A percentile compares a stretch with the other conserved stretches of the same genome.
Evolutionary conservation across 2,797 vertebrate species (phyloP).

Genomic region (Choloepus didactylus): DNA sequence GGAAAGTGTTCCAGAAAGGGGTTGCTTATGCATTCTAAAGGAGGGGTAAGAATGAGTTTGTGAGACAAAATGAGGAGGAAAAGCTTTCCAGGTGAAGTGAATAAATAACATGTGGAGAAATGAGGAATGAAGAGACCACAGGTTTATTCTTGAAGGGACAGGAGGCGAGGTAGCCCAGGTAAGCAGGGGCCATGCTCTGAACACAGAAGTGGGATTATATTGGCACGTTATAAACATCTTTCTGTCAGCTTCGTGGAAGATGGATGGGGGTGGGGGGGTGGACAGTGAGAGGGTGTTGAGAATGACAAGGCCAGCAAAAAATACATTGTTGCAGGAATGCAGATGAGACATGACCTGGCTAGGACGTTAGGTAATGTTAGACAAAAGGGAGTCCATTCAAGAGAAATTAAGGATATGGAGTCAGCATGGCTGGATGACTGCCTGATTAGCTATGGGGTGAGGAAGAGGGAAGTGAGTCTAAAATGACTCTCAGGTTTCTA

Average conservation of each 20-base stretch:
- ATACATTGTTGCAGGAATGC: neutral
- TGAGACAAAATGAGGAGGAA: neutral
- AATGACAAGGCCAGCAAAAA: neutral
- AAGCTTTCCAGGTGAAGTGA: neutral
- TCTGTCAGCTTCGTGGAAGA: neutral
- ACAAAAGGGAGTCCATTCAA: slow-evolving; percentile 20
- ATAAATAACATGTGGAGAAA: slow-evolving; percentile 28
- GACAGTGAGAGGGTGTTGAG: neutral
- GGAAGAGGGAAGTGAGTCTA: slow-evolving; percentile 44
- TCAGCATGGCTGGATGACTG: neutral
- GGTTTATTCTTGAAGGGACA: neutral
- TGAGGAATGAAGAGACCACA: neutral
- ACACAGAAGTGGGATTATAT: neutral
- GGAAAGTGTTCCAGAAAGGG: neutral
- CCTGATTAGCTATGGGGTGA: neutral
- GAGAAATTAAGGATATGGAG: slow-evolving; percentile 55
- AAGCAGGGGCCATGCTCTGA: neutral
- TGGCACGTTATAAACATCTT: neutral
- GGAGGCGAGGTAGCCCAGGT: neutral
- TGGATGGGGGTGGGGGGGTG: neutral
- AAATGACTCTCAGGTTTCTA: slow-evolving; percentile 45
- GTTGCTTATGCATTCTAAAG: slow-evolving; percentile 8
- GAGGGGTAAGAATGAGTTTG: neutral
- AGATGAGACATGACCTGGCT: neutral
- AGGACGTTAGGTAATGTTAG: neutral